Evolutionary conservation across 2,797 vertebrate genomes (phyloP).

Genomic region (Discoglossus pictus): DNA sequence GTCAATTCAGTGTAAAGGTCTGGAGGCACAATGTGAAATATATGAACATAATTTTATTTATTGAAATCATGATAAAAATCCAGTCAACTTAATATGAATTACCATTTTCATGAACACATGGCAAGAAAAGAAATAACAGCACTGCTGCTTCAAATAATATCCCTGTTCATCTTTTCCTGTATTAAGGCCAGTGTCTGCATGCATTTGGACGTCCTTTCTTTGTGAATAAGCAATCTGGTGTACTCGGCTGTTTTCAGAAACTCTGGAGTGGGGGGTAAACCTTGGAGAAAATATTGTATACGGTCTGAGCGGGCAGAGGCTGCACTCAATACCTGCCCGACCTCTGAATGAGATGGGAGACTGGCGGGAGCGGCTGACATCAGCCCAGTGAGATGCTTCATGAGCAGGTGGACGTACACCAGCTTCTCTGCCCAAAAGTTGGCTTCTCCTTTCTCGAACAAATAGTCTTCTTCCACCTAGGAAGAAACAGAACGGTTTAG

Average conservation of each 20-base stretch:
- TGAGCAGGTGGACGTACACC: conserved; percentile 76
- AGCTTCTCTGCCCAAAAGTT: conserved; percentile 93
- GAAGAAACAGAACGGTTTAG: conserved; percentile 18
- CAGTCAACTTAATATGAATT: background rate
- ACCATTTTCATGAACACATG: background rate
- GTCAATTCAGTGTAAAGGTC: too few species aligned
- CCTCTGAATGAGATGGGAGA: conserved; percentile 44
- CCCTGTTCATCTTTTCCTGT: conserved; percentile 40
- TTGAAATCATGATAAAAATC: conserved; percentile 2
- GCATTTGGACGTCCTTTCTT: conserved; percentile 70
- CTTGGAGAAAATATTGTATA: conserved; percentile 62
- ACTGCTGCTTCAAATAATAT: background rate
- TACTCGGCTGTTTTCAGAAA: conserved; percentile 82
- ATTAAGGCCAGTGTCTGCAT: conserved; percentile 71
- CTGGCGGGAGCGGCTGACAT: conserved; percentile 27
- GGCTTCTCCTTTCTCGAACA: conserved; percentile 90
- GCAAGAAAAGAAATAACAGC: background rate
- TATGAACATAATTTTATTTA: background rate
- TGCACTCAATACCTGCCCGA: conserved; percentile 59
- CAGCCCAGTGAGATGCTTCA: conserved; percentile 70
- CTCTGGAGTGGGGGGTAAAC: conserved; percentile 76
- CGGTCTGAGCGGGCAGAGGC: conserved; percentile 61
- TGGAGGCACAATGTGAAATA: background rate
- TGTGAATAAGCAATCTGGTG: conserved; percentile 71
- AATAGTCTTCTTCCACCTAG: conserved; percentile 85